Evolutionary conservation across 1,140 invertebrate genomes (phyloP), one percentile per base, ranked within the genome.

Genomic region (Tribolium madens): DNA sequence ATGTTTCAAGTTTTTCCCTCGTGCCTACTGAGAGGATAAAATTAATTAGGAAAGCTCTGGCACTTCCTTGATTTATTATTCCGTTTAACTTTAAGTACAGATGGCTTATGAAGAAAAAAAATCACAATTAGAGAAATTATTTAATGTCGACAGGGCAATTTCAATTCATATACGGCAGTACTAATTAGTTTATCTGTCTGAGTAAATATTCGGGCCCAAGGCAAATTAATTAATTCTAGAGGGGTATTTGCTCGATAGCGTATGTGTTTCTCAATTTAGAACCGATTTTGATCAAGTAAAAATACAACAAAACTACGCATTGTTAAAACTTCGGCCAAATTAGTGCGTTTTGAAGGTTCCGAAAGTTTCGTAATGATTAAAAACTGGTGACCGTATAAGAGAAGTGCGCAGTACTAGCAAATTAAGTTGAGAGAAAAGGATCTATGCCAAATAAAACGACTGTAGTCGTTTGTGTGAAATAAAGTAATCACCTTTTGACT

Each of bases 71-170:
- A 64, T 64, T 64, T 33, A 64, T 64, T 31, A 64, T 64, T 64
- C 57, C 12, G 57, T 64, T 64, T 64, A 31, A 12, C 57, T 31
- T 64, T 64, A 64, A 64, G 26, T 64, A 3, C 52, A 57, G 15
- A 3, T 57, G 9, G 36, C n/a, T n/a, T 42, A 10, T 9, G 26
- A 42, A 2, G 5, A 2, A n/a, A 47, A 50, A 50, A 50, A 50
- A 15, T 50, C 15, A 26, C 5, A 21, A 15, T 52, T 3, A 14
- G 6, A 1, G 50, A 5, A 52, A 52, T n/a, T n/a, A 52, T 52
- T 17, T 10, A 10, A 2, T 57, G 15, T n/a, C 14, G 18, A 42
- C 36, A n/a, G n/a, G 9, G 36, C 36, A 42, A 42, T 42, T 42
- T 42, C 36, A 9, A 42, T 42, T 42, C 36, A 42, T 42, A 42